A percentile compares a stretch with the other conserved stretches of the same genome.
Conservation (phyloP, 2,888 invertebrate species). For the Phorcus lineatus region DNA sequence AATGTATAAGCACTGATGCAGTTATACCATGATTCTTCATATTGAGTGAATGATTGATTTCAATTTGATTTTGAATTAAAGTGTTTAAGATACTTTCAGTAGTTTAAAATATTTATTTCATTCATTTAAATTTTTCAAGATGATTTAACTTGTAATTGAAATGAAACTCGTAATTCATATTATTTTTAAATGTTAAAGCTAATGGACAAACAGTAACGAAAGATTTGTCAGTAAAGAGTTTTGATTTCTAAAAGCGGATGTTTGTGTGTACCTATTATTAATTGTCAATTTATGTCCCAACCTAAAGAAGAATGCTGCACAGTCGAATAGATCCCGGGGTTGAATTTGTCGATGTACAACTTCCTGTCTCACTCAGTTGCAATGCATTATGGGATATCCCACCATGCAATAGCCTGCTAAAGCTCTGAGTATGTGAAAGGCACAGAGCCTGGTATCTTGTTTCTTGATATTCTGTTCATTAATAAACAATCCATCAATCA, state of each 20-base stretch:
- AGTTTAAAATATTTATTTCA: no score
- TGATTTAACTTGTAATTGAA: not conserved
- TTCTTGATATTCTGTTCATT: not conserved
- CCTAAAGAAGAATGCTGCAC: conserved; percentile 49
- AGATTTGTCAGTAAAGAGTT: not conserved
- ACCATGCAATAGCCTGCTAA: conserved; percentile 22
- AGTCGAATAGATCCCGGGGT: conserved; percentile 53
- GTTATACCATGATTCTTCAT: no score
- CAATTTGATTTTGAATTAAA: no score
- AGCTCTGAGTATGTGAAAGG: conserved; percentile 22
- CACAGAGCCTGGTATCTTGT: conserved; percentile 22
- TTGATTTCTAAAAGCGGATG: not conserved
- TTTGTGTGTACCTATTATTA: conserved; percentile 17
- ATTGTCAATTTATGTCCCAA: conserved; percentile 24
- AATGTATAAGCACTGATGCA: no score
- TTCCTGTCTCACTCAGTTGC: conserved; percentile 32
- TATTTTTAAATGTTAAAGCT: not conserved
- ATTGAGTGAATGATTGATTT: no score
- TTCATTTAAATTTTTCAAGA: no score
- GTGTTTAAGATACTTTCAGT: no score
- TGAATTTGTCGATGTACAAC: conserved; percentile 38
- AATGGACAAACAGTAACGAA: not conserved
- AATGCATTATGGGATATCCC: conserved; percentile 37
- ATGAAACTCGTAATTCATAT: not conserved
- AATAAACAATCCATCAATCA: no score